Percentiles rank a stretch among this genome's conserved stretches.
Evolutionary conservation across 35 echinoderm and acorn worm species (phyloP).

Genomic region (Nesometra sesokonis): DNA sequence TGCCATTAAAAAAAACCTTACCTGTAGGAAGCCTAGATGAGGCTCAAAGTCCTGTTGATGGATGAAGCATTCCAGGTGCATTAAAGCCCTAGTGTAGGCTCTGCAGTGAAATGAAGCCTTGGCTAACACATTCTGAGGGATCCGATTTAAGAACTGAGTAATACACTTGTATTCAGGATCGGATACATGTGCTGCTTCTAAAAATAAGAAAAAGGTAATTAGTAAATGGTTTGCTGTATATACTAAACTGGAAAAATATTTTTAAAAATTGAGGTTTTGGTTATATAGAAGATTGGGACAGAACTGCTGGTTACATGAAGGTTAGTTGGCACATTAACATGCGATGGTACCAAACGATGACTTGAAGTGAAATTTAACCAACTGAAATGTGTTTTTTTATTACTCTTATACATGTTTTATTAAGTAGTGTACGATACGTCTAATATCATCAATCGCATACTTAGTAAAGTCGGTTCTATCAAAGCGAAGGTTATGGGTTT

Average conservation of each 20-base stretch:
- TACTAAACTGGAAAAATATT: neutral
- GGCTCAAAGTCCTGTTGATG: constrained; percentile 54
- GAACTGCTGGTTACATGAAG: neutral
- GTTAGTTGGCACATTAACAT: too few relatives aligned
- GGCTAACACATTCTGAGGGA: constrained; percentile 83
- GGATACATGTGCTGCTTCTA: neutral
- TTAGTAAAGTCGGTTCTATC: too few relatives aligned
- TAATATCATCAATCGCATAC: too few relatives aligned
- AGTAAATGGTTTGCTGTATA: neutral
- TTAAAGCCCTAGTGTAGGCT: constrained; percentile 81
- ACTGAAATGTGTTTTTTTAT: too few relatives aligned
- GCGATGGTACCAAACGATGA: too few relatives aligned
- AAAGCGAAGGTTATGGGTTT: too few relatives aligned
- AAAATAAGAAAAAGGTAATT: neutral
- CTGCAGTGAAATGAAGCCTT: constrained; percentile 83
- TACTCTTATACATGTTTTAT: too few relatives aligned
- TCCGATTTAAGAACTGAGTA: constrained; percentile 52
- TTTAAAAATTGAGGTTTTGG: neutral
- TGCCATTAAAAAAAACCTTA: too few relatives aligned
- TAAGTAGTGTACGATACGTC: too few relatives aligned
- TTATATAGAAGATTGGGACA: neutral
- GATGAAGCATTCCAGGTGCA: constrained; percentile 87
- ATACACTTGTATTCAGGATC: constrained; percentile 48
- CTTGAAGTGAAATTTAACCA: too few relatives aligned
- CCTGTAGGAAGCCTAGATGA: constrained; percentile 85